Conservation (phyloP, 2,888 invertebrate genomes). For the Hybos culiciformis region DNA sequence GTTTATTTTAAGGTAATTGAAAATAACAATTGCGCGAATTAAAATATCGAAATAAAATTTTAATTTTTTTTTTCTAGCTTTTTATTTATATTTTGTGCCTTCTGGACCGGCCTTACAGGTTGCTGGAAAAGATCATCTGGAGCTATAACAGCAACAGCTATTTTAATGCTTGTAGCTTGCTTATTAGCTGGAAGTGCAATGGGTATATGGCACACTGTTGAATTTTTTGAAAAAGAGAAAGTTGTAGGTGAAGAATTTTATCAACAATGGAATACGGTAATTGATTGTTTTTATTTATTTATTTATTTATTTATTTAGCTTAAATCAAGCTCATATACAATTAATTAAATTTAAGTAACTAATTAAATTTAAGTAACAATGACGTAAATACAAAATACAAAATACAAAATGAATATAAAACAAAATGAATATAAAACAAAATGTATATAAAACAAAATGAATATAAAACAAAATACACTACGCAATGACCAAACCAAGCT, state of each 20-base stretch:
- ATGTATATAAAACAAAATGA: too few species aligned
- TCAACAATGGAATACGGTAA: constrained; percentile 83
- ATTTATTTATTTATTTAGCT: too few species aligned
- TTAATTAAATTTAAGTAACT: too few species aligned
- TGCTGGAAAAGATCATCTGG: constrained; percentile 93
- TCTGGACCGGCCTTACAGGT: constrained; percentile 91
- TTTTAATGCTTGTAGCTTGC: constrained; percentile 48
- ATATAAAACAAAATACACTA: too few species aligned
- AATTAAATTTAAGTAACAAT: too few species aligned
- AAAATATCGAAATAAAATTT: background rate
- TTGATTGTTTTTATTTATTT: constrained; percentile 1
- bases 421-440: too few species aligned
- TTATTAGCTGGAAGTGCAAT: constrained; percentile 83
- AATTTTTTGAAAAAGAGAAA: constrained; percentile 90
- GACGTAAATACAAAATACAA: too few species aligned
- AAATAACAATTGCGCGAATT: background rate
- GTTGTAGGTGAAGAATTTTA: constrained; percentile 84
- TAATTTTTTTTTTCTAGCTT: constrained; percentile 44
- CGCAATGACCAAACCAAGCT: too few species aligned
- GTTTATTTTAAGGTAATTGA: constrained; percentile 62
- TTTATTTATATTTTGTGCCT: constrained; percentile 80
- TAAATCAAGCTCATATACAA: too few species aligned
- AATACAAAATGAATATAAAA: too few species aligned
- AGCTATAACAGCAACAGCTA: constrained; percentile 85
- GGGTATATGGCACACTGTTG: constrained; percentile 93